A percentile compares a stretch with the other conserved stretches of the same genome.
These are phyloP conservation scores for Syngnathoides biaculeatus DNA, from an alignment of 2,113 vertebrate genomes.

Conservation along the genomic window DNA sequence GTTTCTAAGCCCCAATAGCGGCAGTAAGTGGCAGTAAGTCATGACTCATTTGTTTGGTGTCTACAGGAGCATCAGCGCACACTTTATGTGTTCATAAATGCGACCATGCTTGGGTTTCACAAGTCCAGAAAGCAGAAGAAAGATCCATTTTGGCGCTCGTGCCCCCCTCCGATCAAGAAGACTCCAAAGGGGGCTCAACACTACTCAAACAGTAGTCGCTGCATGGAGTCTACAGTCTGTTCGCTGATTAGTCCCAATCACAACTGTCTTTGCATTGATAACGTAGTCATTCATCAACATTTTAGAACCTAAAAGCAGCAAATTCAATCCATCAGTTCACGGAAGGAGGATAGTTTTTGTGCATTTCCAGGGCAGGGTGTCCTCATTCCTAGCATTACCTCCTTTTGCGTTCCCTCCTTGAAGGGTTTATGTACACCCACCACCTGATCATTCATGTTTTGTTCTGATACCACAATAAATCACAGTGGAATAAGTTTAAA, in stretches of 20 bases:
- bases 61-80: constrained; percentile 30
- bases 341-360: constrained; percentile 57
- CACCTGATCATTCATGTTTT: constrained; percentile 13
- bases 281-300: constrained; percentile 37
- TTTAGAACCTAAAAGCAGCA: constrained; percentile 71
- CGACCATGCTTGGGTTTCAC: constrained; percentile 6
- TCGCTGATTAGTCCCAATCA: constrained; percentile 17
- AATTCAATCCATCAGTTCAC: constrained; percentile 54
- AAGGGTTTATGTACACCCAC: constrained; percentile 18
- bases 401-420: constrained; percentile 1
- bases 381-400: constrained; percentile 2
- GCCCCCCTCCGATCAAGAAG: constrained; percentile 3
- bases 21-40: constrained; percentile 59
- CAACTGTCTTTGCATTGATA: constrained; percentile 78
- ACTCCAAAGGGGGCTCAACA: background rate
- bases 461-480: constrained; percentile 5
- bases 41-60: constrained; percentile 30
- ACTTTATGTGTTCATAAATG: constrained; percentile 24
- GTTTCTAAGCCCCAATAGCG: constrained; percentile 36
- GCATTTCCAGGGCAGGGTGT: constrained; percentile 32
- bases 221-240: constrained; percentile 24
- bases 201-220: constrained; percentile 59
- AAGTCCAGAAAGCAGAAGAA: constrained; percentile 15
- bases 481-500: constrained; percentile 18
- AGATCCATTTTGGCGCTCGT: constrained; percentile 28